Conservation (phyloP, 2,888 invertebrate species). For the Trissolcus brochymenae region DNA sequence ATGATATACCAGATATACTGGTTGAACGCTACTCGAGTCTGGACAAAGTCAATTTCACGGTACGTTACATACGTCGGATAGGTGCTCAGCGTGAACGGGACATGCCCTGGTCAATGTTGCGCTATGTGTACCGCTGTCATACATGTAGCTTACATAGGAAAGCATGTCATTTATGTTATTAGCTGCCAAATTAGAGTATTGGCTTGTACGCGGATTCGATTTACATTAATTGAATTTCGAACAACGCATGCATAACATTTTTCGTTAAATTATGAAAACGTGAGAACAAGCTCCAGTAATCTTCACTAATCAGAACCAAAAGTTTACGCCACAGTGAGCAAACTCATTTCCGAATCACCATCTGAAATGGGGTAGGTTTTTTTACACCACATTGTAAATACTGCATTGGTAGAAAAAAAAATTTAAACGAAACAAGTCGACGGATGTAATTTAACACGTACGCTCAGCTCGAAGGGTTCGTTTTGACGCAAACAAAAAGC, state of each 20-base stretch:
- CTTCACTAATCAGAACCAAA: not conserved
- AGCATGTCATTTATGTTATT: constrained; percentile 56
- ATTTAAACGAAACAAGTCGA: not conserved
- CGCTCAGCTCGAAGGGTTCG: not conserved
- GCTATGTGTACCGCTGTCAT: constrained; percentile 50
- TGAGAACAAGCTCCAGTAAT: not conserved
- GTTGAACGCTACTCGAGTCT: constrained; percentile 56
- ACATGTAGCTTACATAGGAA: constrained; percentile 42
- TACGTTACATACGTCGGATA: constrained; percentile 59
- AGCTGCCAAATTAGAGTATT: constrained; percentile 45
- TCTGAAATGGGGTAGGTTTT: too few species aligned
- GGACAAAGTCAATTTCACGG: constrained; percentile 62
- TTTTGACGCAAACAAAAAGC: constrained; percentile 5
- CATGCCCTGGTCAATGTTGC: constrained; percentile 55
- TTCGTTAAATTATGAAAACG: constrained; percentile 4
- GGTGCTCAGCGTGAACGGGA: constrained; percentile 56
- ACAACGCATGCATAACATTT: not conserved
- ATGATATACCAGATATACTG: constrained; percentile 55
- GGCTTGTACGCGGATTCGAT: constrained; percentile 19
- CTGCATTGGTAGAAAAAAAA: not conserved
- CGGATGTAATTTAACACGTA: not conserved
- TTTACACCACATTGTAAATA: too few species aligned
- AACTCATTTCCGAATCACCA: too few species aligned
- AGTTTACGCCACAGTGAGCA: not conserved
- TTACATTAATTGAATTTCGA: constrained; percentile 20